phyloP scores from a whole-genome alignment of 2,888 invertebrate species.

The Clusia tigrina region DNA sequence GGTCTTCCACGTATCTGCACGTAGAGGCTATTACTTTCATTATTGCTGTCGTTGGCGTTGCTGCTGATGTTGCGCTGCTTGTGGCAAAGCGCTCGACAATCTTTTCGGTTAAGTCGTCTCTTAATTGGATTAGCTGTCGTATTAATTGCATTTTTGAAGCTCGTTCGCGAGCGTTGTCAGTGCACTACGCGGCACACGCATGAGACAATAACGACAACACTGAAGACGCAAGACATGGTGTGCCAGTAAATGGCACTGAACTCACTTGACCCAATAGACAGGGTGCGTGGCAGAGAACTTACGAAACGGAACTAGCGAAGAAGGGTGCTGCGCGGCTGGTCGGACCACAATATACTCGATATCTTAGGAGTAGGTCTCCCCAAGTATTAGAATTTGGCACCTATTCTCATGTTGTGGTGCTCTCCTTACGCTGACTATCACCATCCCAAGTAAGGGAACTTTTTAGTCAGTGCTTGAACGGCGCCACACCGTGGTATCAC shows the following conservation, averaged over 20 bases:
- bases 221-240: background rate
- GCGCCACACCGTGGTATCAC: too few relatives aligned
- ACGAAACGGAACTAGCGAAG: too few relatives aligned
- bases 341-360: too few relatives aligned
- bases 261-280: background rate
- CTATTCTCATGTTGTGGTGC: too few relatives aligned
- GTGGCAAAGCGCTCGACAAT: constrained; percentile 11
- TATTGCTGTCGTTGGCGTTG: background rate
- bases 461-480: too few relatives aligned
- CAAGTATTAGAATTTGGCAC: too few relatives aligned
- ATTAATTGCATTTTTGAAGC: background rate
- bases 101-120: background rate
- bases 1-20: constrained; percentile 10
- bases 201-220: background rate
- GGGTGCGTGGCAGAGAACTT: too few relatives aligned
- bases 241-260: background rate
- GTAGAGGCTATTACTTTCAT: background rate
- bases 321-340: too few relatives aligned
- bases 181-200: background rate
- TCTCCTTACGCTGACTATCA: too few relatives aligned
- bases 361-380: too few relatives aligned
- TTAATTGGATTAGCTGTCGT: constrained; percentile 2
- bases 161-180: background rate
- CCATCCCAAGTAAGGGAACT: too few relatives aligned
- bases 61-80: background rate